These are phyloP conservation scores for Melangyna quadrimaculata DNA, from an alignment of 2,888 invertebrate genomes.

Conservation along the genomic window DNA sequence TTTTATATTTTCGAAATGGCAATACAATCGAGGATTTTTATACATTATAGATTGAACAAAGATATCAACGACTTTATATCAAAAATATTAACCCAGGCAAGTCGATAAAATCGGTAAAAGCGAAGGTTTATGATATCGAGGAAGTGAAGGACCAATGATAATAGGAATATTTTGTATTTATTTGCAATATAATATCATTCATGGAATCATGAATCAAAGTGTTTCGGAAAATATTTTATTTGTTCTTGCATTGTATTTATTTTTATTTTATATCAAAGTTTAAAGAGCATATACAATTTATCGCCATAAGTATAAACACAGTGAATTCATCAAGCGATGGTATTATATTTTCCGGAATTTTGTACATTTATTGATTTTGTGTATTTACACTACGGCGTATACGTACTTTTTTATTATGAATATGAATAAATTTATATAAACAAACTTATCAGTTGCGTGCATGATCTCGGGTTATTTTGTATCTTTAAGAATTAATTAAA, in stretches of 20 bases:
- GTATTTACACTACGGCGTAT: neutral
- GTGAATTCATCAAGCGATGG: neutral
- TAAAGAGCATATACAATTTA: too few relatives aligned
- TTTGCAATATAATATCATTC: neutral
- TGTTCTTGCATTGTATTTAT: too few relatives aligned
- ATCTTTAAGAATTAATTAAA: too few relatives aligned
- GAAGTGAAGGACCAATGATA: neutral
- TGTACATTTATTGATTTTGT: neutral
- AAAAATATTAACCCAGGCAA: neutral
- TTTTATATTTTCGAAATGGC: neutral
- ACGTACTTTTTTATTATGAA: too few relatives aligned
- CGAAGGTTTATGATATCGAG: neutral
- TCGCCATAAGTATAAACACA: too few relatives aligned
- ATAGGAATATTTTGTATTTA: neutral
- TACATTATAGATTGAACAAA: neutral
- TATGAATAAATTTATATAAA: too few relatives aligned
- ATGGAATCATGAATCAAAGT: too few relatives aligned
- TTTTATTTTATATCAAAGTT: too few relatives aligned
- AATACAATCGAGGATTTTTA: conserved; percentile 4
- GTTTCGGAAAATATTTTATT: neutral
- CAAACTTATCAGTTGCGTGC: too few relatives aligned
- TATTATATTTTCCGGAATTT: too few relatives aligned
- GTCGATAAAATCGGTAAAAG: neutral
- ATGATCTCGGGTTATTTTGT: too few relatives aligned
- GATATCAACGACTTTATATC: conserved; percentile 14